phyloP scores from a whole-genome alignment of 2,113 vertebrate species.

The Silurus asotus region DNA sequence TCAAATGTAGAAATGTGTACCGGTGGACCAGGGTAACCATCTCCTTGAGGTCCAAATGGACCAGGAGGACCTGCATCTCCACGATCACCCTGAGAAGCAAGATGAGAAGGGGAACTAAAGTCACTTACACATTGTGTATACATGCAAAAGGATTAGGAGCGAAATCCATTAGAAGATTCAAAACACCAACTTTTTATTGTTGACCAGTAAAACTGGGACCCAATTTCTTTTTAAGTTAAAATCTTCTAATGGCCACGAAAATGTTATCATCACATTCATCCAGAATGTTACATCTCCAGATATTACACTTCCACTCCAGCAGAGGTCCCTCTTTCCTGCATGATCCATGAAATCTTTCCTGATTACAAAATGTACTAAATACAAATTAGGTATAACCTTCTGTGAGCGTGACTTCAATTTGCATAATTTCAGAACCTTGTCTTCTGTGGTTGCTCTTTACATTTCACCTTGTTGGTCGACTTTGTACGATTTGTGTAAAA shows the following conservation, averaged over 20 bases:
- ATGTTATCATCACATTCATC: not conserved
- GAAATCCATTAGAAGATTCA: not conserved
- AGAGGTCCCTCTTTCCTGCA: not conserved
- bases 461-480: not conserved
- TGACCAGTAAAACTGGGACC: not conserved
- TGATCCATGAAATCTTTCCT: not conserved
- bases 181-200: not conserved
- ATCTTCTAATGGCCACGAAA: not conserved
- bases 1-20: slow-evolving; percentile 58
- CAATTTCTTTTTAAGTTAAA: not conserved
- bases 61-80: slow-evolving; percentile 77
- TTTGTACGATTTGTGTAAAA: not conserved
- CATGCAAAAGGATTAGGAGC: not conserved
- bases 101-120: not conserved
- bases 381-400: not conserved
- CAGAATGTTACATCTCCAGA: not conserved
- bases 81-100: slow-evolving; percentile 77
- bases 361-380: not conserved
- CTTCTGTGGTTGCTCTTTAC: not conserved
- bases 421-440: not conserved
- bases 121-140: not conserved
- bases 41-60: slow-evolving; percentile 84
- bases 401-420: not conserved
- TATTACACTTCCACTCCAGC: not conserved
- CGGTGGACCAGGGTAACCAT: slow-evolving; percentile 79